These are phyloP conservation scores for Zaprionus inermis DNA, from an alignment of 1,140 invertebrate species.

Conservation along the genomic window DNA sequence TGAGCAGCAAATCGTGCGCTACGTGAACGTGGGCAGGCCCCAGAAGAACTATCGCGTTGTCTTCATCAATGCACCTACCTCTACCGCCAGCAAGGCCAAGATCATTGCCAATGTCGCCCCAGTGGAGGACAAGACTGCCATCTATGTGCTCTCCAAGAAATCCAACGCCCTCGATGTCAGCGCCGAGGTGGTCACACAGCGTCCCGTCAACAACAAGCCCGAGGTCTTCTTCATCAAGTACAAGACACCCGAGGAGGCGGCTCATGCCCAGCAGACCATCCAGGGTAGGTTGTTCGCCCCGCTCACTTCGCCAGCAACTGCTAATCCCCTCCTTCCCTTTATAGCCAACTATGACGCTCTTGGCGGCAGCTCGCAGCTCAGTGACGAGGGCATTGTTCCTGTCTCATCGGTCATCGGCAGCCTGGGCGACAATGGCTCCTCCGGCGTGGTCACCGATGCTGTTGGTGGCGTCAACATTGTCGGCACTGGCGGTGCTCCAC, in stretches of 20 bases:
- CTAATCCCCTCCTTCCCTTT: background rate
- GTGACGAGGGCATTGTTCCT: slow-evolving; percentile 70
- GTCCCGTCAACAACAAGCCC: slow-evolving; percentile 87
- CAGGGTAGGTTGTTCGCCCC: slow-evolving; percentile 56
- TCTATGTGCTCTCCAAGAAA: slow-evolving; percentile 92
- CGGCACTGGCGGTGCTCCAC: slow-evolving; percentile 68
- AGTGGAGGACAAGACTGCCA: slow-evolving; percentile 93
- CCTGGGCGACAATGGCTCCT: slow-evolving; percentile 69
- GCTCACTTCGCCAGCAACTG: background rate
- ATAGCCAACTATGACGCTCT: slow-evolving; percentile 79
- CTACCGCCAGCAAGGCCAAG: slow-evolving; percentile 87
- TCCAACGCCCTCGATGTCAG: slow-evolving; percentile 71
- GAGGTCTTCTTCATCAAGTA: slow-evolving; percentile 91
- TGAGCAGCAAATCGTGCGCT: slow-evolving; percentile 83
- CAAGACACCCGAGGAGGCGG: slow-evolving; percentile 87
- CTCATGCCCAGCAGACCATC: slow-evolving; percentile 79
- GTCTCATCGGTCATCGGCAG: slow-evolving; percentile 73
- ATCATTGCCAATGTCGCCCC: slow-evolving; percentile 87
- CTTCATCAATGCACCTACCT: slow-evolving; percentile 92
- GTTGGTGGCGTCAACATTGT: slow-evolving; percentile 58
- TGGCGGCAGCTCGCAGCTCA: slow-evolving; percentile 63
- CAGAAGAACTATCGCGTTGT: slow-evolving; percentile 94
- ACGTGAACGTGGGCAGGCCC: slow-evolving; percentile 84
- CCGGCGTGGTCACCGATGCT: slow-evolving; percentile 54
- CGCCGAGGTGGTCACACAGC: slow-evolving; percentile 76